Percentiles rank a stretch among this genome's conserved stretches.
These are phyloP conservation scores for Enoplosus armatus DNA, from an alignment of 2,797 vertebrate genomes.

Conservation along the genomic window DNA sequence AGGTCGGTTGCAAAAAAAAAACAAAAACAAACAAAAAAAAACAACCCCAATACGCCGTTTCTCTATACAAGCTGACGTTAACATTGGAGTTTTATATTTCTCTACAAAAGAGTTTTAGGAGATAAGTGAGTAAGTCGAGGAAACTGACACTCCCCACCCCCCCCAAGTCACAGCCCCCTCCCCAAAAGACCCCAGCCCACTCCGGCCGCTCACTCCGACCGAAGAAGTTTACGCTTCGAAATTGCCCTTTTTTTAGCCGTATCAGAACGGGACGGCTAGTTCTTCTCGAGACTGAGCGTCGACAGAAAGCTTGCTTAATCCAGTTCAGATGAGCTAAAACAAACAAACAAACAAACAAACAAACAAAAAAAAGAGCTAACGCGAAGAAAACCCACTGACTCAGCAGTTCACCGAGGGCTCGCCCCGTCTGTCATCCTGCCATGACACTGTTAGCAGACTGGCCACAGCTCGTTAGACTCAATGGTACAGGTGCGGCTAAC, in stretches of 20 bases:
- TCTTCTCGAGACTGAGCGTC: rapidly evolving
- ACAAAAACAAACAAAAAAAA: too few relatives aligned
- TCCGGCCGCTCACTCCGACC: background rate
- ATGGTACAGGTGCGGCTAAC: background rate
- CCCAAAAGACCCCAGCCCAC: slow-evolving; percentile 64
- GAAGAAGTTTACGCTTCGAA: background rate
- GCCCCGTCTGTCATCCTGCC: slow-evolving; percentile 23
- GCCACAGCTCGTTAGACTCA: background rate
- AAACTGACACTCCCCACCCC: slow-evolving; percentile 76
- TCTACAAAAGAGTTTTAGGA: slow-evolving; percentile 41
- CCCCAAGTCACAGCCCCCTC: slow-evolving; percentile 70
- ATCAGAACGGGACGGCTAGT: background rate
- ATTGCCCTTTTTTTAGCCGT: background rate
- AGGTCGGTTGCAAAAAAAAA: background rate
- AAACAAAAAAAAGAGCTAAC: background rate
- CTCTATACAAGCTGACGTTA: background rate
- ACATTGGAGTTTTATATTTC: slow-evolving; percentile 47
- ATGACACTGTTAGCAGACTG: too few relatives aligned
- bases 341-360: too few relatives aligned
- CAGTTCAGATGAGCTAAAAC: background rate
- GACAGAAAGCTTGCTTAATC: background rate
- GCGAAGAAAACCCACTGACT: slow-evolving; percentile 5
- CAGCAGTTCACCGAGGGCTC: slow-evolving; percentile 26
- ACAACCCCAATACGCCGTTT: too few relatives aligned
- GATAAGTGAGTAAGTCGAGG: slow-evolving; percentile 43